A percentile compares a stretch with the other conserved stretches of the same genome.
Evolutionary conservation across 2,888 invertebrate genomes (phyloP).

Genomic region (Polylopha cassiicola): DNA sequence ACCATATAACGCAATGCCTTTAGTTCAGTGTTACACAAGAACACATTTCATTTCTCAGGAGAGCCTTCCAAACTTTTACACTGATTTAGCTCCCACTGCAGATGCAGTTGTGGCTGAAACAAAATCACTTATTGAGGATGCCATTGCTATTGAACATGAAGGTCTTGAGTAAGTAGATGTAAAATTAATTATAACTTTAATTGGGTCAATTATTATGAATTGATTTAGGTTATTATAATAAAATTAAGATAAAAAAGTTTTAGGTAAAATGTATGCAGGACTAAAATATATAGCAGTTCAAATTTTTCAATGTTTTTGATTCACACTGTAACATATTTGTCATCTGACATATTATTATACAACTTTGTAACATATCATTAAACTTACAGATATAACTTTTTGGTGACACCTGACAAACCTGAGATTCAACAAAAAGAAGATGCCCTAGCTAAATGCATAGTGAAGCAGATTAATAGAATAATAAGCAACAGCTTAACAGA

Average conservation of each 20-base stretch:
- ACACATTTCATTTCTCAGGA: slow-evolving; percentile 81
- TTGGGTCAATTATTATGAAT: too few species aligned
- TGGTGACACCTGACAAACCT: slow-evolving; percentile 31
- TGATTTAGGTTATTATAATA: too few species aligned
- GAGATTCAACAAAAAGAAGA: slow-evolving; percentile 58
- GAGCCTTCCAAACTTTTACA: slow-evolving; percentile 79
- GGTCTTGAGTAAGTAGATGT: slow-evolving; percentile 71
- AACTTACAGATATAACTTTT: slow-evolving; percentile 39
- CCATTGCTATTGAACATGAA: slow-evolving; percentile 78
- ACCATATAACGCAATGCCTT: slow-evolving; percentile 82
- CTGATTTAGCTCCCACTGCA: slow-evolving; percentile 61
- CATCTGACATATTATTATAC: slow-evolving; percentile 5
- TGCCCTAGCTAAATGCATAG: slow-evolving; percentile 68
- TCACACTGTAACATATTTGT: too few species aligned
- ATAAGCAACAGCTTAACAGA: slow-evolving; percentile 78
- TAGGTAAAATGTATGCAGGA: too few species aligned
- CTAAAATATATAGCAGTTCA: too few species aligned
- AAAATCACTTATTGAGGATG: slow-evolving; percentile 79
- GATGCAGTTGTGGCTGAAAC: slow-evolving; percentile 70
- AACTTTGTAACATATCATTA: slow-evolving; percentile 3
- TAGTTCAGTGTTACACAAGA: slow-evolving; percentile 86
- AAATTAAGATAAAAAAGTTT: too few species aligned
- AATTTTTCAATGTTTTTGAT: too few species aligned
- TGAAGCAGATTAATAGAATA: slow-evolving; percentile 83
- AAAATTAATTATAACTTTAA: background rate